Evolutionary conservation across 2,888 invertebrate species (phyloP).

Genomic region (Lepidochrysops patricia): DNA sequence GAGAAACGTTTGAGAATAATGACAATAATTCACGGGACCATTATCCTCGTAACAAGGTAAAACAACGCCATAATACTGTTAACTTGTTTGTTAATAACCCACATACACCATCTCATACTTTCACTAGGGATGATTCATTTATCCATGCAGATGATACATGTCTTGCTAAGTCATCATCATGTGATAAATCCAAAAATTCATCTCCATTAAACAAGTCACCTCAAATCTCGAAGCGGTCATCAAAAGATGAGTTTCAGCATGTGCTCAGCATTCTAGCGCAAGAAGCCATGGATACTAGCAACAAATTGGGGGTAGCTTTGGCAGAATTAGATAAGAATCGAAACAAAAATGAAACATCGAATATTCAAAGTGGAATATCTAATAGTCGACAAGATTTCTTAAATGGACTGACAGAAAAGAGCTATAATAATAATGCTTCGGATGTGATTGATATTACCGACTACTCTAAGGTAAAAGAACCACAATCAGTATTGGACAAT

Average conservation of each 20-base stretch:
- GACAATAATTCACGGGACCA: slow-evolving; percentile 54
- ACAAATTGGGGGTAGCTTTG: slow-evolving; percentile 79
- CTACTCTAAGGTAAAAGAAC: slow-evolving; percentile 35
- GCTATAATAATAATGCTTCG: slow-evolving; percentile 35
- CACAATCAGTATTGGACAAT: slow-evolving; percentile 24
- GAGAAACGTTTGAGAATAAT: slow-evolving; percentile 61
- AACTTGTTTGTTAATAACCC: slow-evolving; percentile 66
- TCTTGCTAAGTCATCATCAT: slow-evolving; percentile 65
- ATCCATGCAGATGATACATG: slow-evolving; percentile 66
- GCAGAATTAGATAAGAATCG: slow-evolving; percentile 72
- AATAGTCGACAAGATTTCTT: slow-evolving; percentile 65
- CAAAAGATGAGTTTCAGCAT: slow-evolving; percentile 78
- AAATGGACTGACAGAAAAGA: slow-evolving; percentile 57
- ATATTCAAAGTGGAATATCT: slow-evolving; percentile 66
- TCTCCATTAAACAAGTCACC: slow-evolving; percentile 75
- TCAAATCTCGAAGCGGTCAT: slow-evolving; percentile 61
- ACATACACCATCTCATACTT: slow-evolving; percentile 60
- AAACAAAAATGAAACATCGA: slow-evolving; percentile 51
- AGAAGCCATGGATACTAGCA: slow-evolving; percentile 84
- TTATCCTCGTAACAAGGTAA: slow-evolving; percentile 68
- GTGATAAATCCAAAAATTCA: slow-evolving; percentile 69
- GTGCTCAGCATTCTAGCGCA: slow-evolving; percentile 82
- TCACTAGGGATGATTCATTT: slow-evolving; percentile 70
- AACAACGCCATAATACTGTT: slow-evolving; percentile 68
- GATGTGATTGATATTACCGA: slow-evolving; percentile 42